Evolutionary conservation across 2,797 vertebrate species (phyloP), one percentile per base, ranked within the genome.

Genomic region (Scomberomorus guttatus): DNA sequence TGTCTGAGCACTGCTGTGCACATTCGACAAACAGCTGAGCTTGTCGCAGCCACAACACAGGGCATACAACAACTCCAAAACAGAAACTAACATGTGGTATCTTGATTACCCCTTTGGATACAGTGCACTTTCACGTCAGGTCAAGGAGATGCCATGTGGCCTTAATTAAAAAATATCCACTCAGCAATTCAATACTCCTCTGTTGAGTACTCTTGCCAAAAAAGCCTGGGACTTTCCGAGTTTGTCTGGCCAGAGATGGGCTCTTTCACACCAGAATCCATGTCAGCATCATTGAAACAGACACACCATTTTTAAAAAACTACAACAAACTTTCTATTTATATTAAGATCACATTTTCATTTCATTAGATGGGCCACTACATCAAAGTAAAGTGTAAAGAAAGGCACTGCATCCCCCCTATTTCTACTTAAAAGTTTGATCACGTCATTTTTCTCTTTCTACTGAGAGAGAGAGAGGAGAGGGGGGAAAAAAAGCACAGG

Each of bases 21-120:
- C 84, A 88, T 90, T 86, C 70, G 83, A 89, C 89, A 87, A 93
- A 93, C 92, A 94, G 93, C 93, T 93, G 92, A 94, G 89, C 90
- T 68, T 62, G 84, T 76, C 22, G 70, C 90, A 90, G 80, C 86
- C 91, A 90, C 87, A 91, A 92, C 90, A 90, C 72, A 75, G 75
- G 55, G 78, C 79, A 62, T 77, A 81, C 77, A 89, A 81, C 93
- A 89, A 83, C 54, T 90, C 90, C 90, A 94, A 90, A 92, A 88
- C 90, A 91, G 89, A 90, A 86, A 90, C 77, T 1, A 79, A 71
- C 62, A 74, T 62, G 75, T 76, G 80, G 74, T 64, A 69, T 79
- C 83, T 69, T 71, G 57, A 84, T 81, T 69, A 65, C 58, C 54
- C 61, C 18, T 14, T 64, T 75, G 62, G 81, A 79, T 27, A 17